Conservation (phyloP, 64 coral and sea anemone genomes). For the Platygyra sinensis region DNA sequence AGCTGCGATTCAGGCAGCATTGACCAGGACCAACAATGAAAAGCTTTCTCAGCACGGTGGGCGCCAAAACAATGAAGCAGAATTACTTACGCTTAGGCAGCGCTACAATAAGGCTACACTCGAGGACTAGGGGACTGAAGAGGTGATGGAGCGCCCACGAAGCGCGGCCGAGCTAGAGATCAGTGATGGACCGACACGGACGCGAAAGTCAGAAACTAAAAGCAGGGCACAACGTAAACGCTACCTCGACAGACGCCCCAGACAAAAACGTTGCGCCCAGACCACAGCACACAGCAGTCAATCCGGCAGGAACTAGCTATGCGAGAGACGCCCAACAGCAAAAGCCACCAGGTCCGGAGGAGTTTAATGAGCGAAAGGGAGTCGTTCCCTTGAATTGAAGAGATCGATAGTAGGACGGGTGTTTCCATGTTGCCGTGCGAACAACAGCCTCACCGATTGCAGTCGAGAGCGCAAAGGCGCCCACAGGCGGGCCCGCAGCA, state of each 20-base stretch:
- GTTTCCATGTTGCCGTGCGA: not conserved
- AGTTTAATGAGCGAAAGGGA: not conserved
- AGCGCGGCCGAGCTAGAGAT: not conserved
- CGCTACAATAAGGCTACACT: not conserved
- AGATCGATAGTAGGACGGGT: not conserved
- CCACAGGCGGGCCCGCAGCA: not conserved
- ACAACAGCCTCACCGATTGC: not conserved
- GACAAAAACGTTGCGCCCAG: no score
- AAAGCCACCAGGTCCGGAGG: not conserved
- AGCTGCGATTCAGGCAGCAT: no score
- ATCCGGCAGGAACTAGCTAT: not conserved
- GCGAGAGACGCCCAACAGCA: not conserved
- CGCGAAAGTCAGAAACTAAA: no score
- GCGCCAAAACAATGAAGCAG: no score
- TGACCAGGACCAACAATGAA: no score
- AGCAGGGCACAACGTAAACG: no score
- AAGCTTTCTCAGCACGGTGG: no score
- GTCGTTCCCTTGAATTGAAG: not conserved
- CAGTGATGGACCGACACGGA: not conserved
- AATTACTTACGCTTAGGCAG: not conserved
- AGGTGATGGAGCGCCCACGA: not conserved
- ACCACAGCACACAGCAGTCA: not conserved
- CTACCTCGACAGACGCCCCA: no score
- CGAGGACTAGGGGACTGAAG: no score
- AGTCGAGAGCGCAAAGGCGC: not conserved